phyloP scores from a whole-genome alignment of 2,888 invertebrate species.

The Melinaea marsaeus region DNA sequence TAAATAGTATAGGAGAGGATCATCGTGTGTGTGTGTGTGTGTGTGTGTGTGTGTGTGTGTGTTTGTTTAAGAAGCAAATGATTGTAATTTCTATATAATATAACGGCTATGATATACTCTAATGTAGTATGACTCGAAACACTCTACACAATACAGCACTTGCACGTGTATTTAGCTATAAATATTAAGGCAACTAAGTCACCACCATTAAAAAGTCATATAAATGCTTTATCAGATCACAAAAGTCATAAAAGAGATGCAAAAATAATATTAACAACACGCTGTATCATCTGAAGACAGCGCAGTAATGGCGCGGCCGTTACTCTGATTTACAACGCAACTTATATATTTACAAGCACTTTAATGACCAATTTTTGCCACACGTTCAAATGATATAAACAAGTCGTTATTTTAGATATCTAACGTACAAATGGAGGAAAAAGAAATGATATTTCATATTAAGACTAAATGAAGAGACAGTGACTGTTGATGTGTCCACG shows the following conservation, averaged over 20 bases:
- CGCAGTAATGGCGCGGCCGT: slow-evolving; percentile 5
- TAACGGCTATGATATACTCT: too few species aligned
- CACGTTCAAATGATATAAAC: slow-evolving; percentile 12
- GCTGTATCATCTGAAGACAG: slow-evolving; percentile 5
- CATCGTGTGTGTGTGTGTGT: too few species aligned
- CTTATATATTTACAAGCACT: slow-evolving; percentile 2
- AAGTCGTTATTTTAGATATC: background rate
- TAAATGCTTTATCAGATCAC: slow-evolving; percentile 6
- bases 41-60: too few species aligned
- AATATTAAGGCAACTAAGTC: slow-evolving; percentile 3
- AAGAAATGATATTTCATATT: too few species aligned
- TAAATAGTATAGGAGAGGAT: too few species aligned
- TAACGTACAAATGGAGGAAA: too few species aligned
- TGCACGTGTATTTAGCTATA: background rate
- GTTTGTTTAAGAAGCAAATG: too few species aligned
- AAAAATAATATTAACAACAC: slow-evolving; percentile 7
- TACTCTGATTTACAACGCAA: slow-evolving; percentile 6
- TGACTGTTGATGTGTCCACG: background rate
- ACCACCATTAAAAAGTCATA: slow-evolving; percentile 3
- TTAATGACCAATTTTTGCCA: slow-evolving; percentile 6
- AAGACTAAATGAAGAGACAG: too few species aligned
- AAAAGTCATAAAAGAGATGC: slow-evolving; percentile 5
- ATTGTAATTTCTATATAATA: too few species aligned
- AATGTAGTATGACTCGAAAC: background rate
- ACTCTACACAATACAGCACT: background rate